A percentile compares a stretch with the other conserved stretches of the same genome.
phyloP scores from a whole-genome alignment of 2,797 vertebrate genomes.

The Pseudomugil gertrudae region DNA sequence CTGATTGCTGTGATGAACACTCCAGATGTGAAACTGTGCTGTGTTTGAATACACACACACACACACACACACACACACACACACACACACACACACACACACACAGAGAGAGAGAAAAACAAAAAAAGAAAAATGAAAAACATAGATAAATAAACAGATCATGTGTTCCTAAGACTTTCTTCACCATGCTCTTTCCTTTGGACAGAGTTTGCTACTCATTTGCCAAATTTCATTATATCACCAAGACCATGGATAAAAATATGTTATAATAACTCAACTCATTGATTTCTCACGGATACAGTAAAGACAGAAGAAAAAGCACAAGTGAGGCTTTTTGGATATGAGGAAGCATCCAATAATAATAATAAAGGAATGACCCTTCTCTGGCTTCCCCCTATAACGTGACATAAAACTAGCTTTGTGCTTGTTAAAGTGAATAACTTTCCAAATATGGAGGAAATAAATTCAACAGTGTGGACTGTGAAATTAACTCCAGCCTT shows the following conservation, averaged over 20 bases:
- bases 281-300: slow-evolving; percentile 55
- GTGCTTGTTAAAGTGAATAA: slow-evolving; percentile 16
- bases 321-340: slow-evolving; percentile 35
- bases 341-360: slow-evolving; percentile 21
- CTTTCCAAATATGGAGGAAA: slow-evolving; percentile 11
- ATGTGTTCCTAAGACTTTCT: slow-evolving; percentile 43
- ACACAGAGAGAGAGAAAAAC: too few species aligned
- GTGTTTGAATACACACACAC: slow-evolving; percentile 28
- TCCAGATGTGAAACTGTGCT: slow-evolving; percentile 71
- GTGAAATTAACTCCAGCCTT: slow-evolving; percentile 21
- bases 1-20: slow-evolving; percentile 59
- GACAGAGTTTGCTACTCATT: slow-evolving; percentile 40
- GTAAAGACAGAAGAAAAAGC: slow-evolving; percentile 53
- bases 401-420: slow-evolving; percentile 8
- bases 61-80: too few species aligned
- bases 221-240: slow-evolving; percentile 76
- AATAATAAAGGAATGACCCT: slow-evolving; percentile 21
- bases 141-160: slow-evolving; percentile 49
- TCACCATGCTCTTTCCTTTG: slow-evolving; percentile 66
- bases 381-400: not conserved
- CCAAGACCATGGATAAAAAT: slow-evolving; percentile 60
- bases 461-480: slow-evolving; percentile 28
- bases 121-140: slow-evolving; percentile 1
- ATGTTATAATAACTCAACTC: slow-evolving; percentile 80
- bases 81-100: too few species aligned